A percentile compares a stretch with the other conserved stretches of the same genome.
Conservation (phyloP, 1,140 invertebrate species). For the Berghia stephanieae region DNA sequence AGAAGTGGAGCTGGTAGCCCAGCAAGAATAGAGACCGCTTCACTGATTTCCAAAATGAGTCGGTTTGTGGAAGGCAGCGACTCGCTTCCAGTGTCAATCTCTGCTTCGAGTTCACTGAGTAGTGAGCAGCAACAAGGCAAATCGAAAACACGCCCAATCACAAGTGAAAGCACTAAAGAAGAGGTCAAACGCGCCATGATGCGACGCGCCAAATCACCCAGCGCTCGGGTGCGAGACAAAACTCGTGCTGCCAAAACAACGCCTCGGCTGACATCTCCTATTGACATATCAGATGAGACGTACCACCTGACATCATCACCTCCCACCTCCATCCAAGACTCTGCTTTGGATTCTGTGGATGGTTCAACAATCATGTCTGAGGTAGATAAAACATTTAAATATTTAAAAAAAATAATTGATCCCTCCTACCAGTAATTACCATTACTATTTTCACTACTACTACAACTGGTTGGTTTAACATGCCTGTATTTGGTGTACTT, state of each 20-base stretch:
- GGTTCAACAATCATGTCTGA: constrained; percentile 41
- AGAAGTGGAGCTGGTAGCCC: not conserved
- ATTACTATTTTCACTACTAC: too few species aligned
- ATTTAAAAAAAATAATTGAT: too few species aligned
- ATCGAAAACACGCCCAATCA: constrained; percentile 22
- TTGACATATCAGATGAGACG: constrained; percentile 28
- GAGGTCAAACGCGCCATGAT: constrained; percentile 49
- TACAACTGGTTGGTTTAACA: too few species aligned
- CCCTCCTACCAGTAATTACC: too few species aligned
- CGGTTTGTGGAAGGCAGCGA: constrained; percentile 58
- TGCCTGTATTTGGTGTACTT: too few species aligned
- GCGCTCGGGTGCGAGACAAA: constrained; percentile 59
- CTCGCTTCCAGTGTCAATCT: constrained; percentile 28
- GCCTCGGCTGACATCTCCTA: constrained; percentile 38
- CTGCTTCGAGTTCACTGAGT: constrained; percentile 19
- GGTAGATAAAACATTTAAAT: constrained; percentile 29
- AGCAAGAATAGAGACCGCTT: constrained; percentile 30
- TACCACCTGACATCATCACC: constrained; percentile 28
- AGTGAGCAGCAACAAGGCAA: constrained; percentile 19
- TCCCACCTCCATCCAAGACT: too few species aligned
- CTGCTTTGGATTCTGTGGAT: too few species aligned
- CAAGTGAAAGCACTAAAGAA: constrained; percentile 49
- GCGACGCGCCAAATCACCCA: constrained; percentile 57
- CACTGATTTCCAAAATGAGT: constrained; percentile 42
- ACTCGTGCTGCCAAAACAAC: constrained; percentile 50